Evolutionary conservation across 35 echinoderm and acorn worm genomes (phyloP).

Genomic region (Ophiothrix spiculata): DNA sequence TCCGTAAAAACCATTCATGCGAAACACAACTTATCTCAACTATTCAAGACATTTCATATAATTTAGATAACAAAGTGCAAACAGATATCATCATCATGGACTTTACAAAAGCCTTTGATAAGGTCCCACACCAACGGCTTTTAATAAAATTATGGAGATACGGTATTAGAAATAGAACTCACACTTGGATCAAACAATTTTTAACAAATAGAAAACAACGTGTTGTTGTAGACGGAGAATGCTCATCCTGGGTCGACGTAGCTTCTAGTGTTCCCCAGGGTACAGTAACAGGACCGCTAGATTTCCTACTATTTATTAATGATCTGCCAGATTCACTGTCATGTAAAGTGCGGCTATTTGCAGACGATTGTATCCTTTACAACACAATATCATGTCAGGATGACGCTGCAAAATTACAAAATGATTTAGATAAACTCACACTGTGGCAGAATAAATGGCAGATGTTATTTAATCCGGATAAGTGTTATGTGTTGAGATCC

Average conservation of each 20-base stretch:
- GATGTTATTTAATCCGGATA: background rate
- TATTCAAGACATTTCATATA: background rate
- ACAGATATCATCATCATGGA: background rate
- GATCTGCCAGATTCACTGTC: background rate
- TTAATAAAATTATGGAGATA: background rate
- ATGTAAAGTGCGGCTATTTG: slow-evolving; percentile 12
- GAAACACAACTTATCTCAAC: background rate
- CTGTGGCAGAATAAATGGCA: slow-evolving; percentile 12
- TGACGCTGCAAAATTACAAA: slow-evolving; percentile 10
- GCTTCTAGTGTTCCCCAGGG: slow-evolving; percentile 32
- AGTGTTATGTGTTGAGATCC: background rate
- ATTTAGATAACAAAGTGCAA: background rate
- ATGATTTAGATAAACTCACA: slow-evolving; percentile 12
- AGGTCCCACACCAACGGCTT: background rate
- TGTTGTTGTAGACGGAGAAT: slow-evolving; percentile 19
- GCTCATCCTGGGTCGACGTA: background rate
- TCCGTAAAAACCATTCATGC: background rate
- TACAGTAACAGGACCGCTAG: slow-evolving; percentile 11
- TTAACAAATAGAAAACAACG: background rate
- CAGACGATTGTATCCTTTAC: slow-evolving; percentile 41
- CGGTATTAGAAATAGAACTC: slow-evolving; percentile 16
- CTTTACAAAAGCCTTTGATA: slow-evolving; percentile 11
- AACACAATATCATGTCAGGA: background rate
- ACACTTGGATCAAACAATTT: slow-evolving; percentile 32
- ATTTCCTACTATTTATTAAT: slow-evolving; percentile 15